These are phyloP conservation scores for Rhagonycha fulva DNA, from an alignment of 2,888 invertebrate species.

Conservation along the genomic window DNA sequence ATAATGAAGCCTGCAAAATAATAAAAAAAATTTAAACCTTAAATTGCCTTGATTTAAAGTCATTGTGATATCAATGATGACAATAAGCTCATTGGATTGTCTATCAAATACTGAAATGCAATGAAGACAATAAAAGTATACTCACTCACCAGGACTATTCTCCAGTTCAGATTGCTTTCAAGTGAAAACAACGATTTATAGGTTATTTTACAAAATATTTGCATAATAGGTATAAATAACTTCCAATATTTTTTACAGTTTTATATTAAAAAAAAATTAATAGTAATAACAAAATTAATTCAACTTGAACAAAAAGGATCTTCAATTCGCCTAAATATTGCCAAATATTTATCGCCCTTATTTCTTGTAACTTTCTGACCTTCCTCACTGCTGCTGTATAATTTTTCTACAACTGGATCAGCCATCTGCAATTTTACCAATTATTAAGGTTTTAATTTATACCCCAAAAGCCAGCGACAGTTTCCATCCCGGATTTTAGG, in stretches of 20 bases:
- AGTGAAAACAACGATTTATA: too few relatives aligned
- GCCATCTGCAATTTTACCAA: slow-evolving; percentile 58
- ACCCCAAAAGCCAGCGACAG: too few relatives aligned
- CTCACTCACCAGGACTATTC: background rate
- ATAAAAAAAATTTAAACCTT: too few relatives aligned
- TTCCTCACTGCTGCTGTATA: slow-evolving; percentile 94
- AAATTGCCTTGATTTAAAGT: too few relatives aligned
- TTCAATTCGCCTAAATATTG: slow-evolving; percentile 77
- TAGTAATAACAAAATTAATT: background rate
- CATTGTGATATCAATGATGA: too few relatives aligned
- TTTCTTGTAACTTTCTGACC: slow-evolving; percentile 97
- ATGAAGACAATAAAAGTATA: background rate
- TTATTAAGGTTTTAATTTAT: too few relatives aligned
- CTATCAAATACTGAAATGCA: background rate
- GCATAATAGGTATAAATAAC: background rate
- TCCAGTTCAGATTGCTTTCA: too few relatives aligned
- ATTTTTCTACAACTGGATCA: slow-evolving; percentile 87
- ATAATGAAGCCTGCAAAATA: too few relatives aligned
- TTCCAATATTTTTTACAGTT: background rate
- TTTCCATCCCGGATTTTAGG: too few relatives aligned
- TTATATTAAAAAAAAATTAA: background rate
- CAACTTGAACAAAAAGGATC: slow-evolving; percentile 54
- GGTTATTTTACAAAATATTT: background rate
- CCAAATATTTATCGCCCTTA: slow-evolving; percentile 90
- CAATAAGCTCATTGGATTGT: too few relatives aligned